Evolutionary conservation across 2,888 invertebrate genomes (phyloP).

Genomic region (Frankliniella intonsa): DNA sequence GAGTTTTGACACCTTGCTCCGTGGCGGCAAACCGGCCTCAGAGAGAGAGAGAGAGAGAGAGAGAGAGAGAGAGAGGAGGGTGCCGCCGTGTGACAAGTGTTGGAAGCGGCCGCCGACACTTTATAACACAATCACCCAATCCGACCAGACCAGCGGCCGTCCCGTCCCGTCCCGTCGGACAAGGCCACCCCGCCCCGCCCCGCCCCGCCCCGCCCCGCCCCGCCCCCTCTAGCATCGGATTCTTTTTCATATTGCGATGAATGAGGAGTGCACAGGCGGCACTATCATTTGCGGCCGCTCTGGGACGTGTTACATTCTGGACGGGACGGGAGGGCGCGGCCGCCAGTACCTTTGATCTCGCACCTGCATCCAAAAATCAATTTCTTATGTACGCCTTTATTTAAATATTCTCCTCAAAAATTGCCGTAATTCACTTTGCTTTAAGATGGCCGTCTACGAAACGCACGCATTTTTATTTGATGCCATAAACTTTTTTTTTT

Average conservation of each 20-base stretch:
- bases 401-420: too few relatives aligned
- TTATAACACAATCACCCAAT: constrained; percentile 7
- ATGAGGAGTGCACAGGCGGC: neutral
- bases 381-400: too few relatives aligned
- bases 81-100: neutral
- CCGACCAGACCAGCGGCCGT: neutral
- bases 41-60: neutral
- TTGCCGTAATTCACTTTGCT: too few relatives aligned
- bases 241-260: constrained; percentile 5
- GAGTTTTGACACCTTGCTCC: too few relatives aligned
- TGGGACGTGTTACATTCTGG: neutral
- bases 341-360: neutral
- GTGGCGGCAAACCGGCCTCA: neutral
- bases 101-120: neutral
- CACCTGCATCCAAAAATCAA: neutral
- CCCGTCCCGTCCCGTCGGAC: neutral
- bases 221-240: neutral
- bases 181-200: neutral
- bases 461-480: too few relatives aligned
- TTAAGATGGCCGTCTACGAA: too few relatives aligned
- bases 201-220: neutral
- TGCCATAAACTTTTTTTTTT: too few relatives aligned
- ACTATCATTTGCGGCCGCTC: constrained; percentile 5
- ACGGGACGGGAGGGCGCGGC: neutral
- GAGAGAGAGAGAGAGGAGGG: neutral